These are phyloP conservation scores for human DNA, from an alignment of 2,113 vertebrate genomes.

Conservation along the genomic window DNA sequence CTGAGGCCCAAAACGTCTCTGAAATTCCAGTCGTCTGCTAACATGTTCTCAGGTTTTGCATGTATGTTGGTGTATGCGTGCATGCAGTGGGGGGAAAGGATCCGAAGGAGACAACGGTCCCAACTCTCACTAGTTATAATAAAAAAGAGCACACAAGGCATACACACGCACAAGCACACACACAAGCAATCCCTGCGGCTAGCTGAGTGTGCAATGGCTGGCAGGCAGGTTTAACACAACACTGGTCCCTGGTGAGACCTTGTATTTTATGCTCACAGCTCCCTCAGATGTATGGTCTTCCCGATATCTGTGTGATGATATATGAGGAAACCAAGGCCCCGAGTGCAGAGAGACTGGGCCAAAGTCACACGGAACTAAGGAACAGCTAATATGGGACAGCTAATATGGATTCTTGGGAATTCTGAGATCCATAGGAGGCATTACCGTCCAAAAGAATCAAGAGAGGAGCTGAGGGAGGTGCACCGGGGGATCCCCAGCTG, in stretches of 20 bases:
- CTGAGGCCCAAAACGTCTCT: neutral
- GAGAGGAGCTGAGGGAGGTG: neutral
- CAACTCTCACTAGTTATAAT: neutral
- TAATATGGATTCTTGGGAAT: neutral
- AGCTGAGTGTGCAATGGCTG: fast-evolving
- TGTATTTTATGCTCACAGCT: neutral
- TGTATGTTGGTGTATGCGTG: fast-evolving
- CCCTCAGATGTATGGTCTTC: neutral
- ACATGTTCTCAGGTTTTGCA: neutral
- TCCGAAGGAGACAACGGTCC: neutral
- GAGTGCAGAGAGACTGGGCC: neutral
- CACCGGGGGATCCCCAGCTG: neutral
- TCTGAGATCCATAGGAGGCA: neutral
- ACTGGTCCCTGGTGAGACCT: neutral
- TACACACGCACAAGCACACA: neutral
- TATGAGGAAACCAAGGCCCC: neutral
- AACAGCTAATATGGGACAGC: neutral
- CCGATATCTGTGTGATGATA: neutral
- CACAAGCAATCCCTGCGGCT: neutral
- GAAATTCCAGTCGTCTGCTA: neutral
- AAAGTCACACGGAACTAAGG: neutral
- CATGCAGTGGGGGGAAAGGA: fast-evolving
- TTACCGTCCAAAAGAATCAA: neutral
- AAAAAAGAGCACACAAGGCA: neutral
- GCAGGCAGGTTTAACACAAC: neutral